phyloP scores from a whole-genome alignment of 64 coral and sea anemone species.

The Catalaphyllia jardinei region DNA sequence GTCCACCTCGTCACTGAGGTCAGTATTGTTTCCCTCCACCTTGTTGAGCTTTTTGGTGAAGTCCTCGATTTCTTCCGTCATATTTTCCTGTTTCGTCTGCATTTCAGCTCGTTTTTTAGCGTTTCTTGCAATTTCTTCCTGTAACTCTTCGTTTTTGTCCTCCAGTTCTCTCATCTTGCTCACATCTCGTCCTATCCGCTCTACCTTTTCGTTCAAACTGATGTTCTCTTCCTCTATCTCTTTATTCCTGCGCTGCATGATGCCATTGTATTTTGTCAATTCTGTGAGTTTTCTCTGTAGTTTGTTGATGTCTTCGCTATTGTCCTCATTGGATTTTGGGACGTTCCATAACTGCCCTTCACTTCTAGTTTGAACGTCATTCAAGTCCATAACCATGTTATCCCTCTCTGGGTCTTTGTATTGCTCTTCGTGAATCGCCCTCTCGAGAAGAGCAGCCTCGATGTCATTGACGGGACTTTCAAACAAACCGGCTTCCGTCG shows the following conservation, averaged over 20 bases:
- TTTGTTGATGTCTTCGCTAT: neutral
- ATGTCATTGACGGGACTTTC: neutral
- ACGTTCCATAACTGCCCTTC: neutral
- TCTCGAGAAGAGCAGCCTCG: neutral
- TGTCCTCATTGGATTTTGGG: neutral
- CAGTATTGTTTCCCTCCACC: slow-evolving; percentile 38
- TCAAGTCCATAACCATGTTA: neutral
- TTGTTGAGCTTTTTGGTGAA: slow-evolving; percentile 45
- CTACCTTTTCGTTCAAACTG: slow-evolving; percentile 53
- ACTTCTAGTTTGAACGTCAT: neutral
- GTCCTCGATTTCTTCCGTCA: slow-evolving; percentile 62
- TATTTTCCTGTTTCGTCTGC: slow-evolving; percentile 43
- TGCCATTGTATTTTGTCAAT: slow-evolving; percentile 12
- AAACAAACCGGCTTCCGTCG: slow-evolving; percentile 1
- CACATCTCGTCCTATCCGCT: slow-evolving; percentile 45
- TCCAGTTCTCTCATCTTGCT: slow-evolving; percentile 55
- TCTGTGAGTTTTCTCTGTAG: slow-evolving; percentile 11
- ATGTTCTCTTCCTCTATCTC: slow-evolving; percentile 51
- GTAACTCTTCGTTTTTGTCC: slow-evolving; percentile 61
- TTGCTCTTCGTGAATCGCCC: neutral
- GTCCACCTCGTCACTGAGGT: slow-evolving; percentile 40
- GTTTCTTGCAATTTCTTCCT: slow-evolving; percentile 54
- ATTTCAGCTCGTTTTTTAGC: slow-evolving; percentile 46
- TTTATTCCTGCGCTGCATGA: slow-evolving; percentile 42
- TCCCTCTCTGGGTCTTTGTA: neutral